A percentile compares a stretch with the other conserved stretches of the same genome.
Conservation (phyloP, 37 sponge, comb jelly and placozoan genomes). For the Axinella damicornis region DNA sequence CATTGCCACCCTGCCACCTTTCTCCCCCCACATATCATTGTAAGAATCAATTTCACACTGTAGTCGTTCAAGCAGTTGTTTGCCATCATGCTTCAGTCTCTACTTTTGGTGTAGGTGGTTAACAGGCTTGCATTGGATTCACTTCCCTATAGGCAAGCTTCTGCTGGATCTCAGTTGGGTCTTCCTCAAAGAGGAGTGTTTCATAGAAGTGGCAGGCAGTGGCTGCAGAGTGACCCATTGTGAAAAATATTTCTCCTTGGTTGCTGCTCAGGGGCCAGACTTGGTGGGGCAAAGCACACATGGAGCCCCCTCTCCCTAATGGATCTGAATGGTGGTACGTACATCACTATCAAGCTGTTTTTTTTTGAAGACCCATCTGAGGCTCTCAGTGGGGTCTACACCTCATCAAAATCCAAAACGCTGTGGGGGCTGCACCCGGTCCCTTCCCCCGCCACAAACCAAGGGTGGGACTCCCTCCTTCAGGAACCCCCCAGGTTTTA, state of each 20-base stretch:
- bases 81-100: slow-evolving; percentile 32
- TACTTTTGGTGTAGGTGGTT: slow-evolving; percentile 1
- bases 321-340: too few species aligned
- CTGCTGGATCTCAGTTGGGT: slow-evolving; percentile 8
- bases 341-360: too few species aligned
- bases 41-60: slow-evolving; percentile 30
- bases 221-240: slow-evolving; percentile 30
- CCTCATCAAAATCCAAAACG: too few species aligned
- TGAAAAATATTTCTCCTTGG: slow-evolving; percentile 23
- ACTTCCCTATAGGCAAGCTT: slow-evolving; percentile 20
- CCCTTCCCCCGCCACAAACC: too few species aligned
- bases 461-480: too few species aligned
- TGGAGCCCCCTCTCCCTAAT: too few species aligned
- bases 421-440: too few species aligned
- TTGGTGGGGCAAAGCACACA: too few species aligned
- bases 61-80: slow-evolving; percentile 30
- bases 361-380: too few species aligned
- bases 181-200: slow-evolving; percentile 15
- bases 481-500: too few species aligned
- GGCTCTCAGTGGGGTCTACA: too few species aligned
- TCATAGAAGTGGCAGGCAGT: slow-evolving; percentile 21
- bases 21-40: neutral
- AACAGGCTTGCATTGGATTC: slow-evolving; percentile 25
- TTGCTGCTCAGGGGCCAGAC: too few species aligned
- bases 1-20: slow-evolving; percentile 3